Evolutionary conservation across 2,113 vertebrate genomes (phyloP).

Genomic region (Mionectes macconnelli): DNA sequence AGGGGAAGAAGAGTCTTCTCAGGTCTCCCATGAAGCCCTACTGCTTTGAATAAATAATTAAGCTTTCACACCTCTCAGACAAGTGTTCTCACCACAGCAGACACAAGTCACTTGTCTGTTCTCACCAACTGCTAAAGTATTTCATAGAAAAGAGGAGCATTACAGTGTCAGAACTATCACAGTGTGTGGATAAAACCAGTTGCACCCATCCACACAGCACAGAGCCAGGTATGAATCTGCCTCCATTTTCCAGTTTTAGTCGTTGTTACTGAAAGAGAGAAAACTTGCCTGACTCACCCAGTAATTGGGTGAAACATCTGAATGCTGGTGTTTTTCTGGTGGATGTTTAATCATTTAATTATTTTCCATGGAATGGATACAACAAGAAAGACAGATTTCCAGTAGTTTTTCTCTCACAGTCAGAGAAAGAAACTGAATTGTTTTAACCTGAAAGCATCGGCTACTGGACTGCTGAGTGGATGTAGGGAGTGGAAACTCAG

Average conservation of each 20-base stretch:
- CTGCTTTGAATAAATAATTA: constrained; percentile 30
- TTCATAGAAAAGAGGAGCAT: background rate
- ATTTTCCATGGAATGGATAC: background rate
- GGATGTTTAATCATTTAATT: background rate
- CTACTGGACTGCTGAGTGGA: background rate
- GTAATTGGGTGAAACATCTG: background rate
- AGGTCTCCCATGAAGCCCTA: background rate
- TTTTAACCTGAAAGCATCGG: background rate
- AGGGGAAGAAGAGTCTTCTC: background rate
- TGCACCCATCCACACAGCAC: fast-evolving
- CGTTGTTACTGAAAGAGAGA: background rate
- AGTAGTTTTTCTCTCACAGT: background rate
- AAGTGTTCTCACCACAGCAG: background rate
- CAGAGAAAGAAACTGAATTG: background rate
- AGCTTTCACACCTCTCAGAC: background rate
- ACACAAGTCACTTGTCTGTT: background rate
- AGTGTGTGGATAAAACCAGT: fast-evolving
- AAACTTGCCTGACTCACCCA: background rate
- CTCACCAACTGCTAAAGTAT: background rate
- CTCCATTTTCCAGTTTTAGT: background rate
- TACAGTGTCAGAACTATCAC: background rate
- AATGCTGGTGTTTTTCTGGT: background rate
- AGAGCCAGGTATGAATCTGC: background rate
- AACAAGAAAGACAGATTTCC: background rate
- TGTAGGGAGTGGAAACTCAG: background rate